These are phyloP conservation scores for Spermophilus dauricus DNA, from an alignment of 2,113 vertebrate genomes.

Conservation along the genomic window DNA sequence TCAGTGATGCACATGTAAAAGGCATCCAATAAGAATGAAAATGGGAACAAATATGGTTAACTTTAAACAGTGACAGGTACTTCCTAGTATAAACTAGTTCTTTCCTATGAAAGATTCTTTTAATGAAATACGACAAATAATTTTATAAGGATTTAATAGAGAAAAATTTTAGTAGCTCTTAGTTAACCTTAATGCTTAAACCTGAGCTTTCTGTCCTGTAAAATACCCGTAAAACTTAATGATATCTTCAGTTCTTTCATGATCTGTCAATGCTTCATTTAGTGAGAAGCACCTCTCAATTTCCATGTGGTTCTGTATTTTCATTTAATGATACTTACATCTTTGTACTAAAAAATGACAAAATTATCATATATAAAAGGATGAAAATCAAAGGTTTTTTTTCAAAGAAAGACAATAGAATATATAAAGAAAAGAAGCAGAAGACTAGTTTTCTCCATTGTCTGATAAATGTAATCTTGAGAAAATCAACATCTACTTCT, in stretches of 20 bases:
- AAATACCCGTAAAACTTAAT: constrained; percentile 16
- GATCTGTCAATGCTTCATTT: constrained; percentile 11
- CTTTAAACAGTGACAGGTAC: background rate
- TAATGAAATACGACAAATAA: constrained; percentile 40
- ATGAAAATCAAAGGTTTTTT: constrained; percentile 34
- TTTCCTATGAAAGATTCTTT: constrained; percentile 40
- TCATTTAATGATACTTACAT: constrained; percentile 22
- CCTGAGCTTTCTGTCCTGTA: constrained; percentile 1
- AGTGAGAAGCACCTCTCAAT: constrained; percentile 18
- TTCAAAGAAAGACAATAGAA: background rate
- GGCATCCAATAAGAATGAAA: background rate
- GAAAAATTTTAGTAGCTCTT: background rate
- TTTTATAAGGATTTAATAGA: constrained; percentile 47
- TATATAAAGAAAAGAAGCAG: background rate
- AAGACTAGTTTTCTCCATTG: background rate
- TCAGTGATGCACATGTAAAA: background rate
- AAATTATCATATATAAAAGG: background rate
- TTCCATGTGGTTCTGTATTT: constrained; percentile 8
- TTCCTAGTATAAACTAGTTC: constrained; percentile 15
- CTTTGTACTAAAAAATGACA: background rate
- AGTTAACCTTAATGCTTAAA: background rate
- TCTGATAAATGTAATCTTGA: background rate
- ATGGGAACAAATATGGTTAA: constrained; percentile 32
- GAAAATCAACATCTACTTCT: background rate
- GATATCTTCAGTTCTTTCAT: background rate